Evolutionary conservation across 1,140 invertebrate genomes (phyloP).

Genomic region (Drosophila pallidifrons): DNA sequence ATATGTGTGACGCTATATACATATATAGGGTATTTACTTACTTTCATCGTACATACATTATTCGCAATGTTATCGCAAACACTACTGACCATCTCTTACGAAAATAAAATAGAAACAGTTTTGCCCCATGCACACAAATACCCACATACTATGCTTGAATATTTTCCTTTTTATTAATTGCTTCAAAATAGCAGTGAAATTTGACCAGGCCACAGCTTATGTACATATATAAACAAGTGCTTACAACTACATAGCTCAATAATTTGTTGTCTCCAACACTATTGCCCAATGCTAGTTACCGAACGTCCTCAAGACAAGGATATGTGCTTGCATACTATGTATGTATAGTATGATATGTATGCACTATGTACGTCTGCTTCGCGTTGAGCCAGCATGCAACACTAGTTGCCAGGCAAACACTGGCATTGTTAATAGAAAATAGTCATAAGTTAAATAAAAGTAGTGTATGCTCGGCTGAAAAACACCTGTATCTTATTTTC

Average conservation of each 20-base stretch:
- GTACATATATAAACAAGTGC: slow-evolving; percentile 16
- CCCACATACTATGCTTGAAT: slow-evolving; percentile 56
- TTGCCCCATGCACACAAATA: slow-evolving; percentile 7
- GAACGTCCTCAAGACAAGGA: background rate
- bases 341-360: no score
- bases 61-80: slow-evolving; percentile 58
- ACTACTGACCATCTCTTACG: slow-evolving; percentile 44
- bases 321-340: background rate
- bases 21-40: background rate
- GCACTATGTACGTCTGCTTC: no score
- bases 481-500: no score
- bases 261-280: slow-evolving; percentile 66
- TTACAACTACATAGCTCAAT: slow-evolving; percentile 57
- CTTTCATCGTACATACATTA: slow-evolving; percentile 44
- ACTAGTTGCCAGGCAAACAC: background rate
- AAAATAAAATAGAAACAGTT: slow-evolving; percentile 35
- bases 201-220: slow-evolving; percentile 25
- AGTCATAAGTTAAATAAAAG: slow-evolving; percentile 54
- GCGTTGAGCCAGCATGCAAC: no score
- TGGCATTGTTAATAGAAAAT: slow-evolving; percentile 66
- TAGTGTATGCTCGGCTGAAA: no score
- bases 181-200: slow-evolving; percentile 33
- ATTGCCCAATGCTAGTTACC: slow-evolving; percentile 13
- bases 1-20: slow-evolving; percentile 12
- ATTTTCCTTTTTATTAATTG: slow-evolving; percentile 74